A percentile compares a stretch with the other conserved stretches of the same genome.
These are phyloP conservation scores for Tiaroga cobitis DNA, from an alignment of 2,797 vertebrate species.

Conservation along the genomic window DNA sequence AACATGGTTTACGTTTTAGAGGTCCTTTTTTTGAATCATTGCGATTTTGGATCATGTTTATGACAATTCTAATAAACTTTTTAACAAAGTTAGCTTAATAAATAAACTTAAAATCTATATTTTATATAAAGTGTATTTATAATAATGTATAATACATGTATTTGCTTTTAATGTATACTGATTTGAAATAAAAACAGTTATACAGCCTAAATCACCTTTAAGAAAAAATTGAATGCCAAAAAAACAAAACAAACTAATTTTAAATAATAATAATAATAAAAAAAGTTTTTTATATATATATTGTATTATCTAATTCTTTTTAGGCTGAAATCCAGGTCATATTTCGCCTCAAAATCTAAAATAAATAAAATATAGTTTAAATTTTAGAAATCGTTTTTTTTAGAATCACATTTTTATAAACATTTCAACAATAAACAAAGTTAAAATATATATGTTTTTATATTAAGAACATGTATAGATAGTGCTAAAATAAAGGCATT, in stretches of 20 bases:
- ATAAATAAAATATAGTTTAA: neutral
- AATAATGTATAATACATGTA: slow-evolving; percentile 7
- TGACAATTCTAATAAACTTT: neutral
- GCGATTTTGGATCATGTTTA: neutral
- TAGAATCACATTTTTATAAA: too few relatives aligned
- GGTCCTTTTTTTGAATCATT: neutral
- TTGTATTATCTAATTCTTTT: neutral
- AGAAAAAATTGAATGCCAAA: neutral
- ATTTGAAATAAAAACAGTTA: neutral
- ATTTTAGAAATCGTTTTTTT: too few relatives aligned
- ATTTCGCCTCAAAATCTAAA: neutral
- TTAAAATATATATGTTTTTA: too few relatives aligned
- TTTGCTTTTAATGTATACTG: neutral
- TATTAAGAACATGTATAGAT: too few relatives aligned
- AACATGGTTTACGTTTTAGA: neutral
- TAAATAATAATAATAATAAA: neutral
- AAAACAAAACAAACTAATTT: neutral
- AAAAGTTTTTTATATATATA: neutral
- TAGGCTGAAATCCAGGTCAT: neutral
- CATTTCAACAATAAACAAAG: too few relatives aligned
- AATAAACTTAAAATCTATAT: neutral
- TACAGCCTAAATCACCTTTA: neutral
- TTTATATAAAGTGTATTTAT: neutral
- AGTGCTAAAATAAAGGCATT: neutral
- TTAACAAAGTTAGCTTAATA: neutral